Percentiles rank a stretch among this genome's conserved stretches.
These are phyloP conservation scores for Temnothorax longispinosus DNA, from an alignment of 1,140 invertebrate species.

Conservation along the genomic window DNA sequence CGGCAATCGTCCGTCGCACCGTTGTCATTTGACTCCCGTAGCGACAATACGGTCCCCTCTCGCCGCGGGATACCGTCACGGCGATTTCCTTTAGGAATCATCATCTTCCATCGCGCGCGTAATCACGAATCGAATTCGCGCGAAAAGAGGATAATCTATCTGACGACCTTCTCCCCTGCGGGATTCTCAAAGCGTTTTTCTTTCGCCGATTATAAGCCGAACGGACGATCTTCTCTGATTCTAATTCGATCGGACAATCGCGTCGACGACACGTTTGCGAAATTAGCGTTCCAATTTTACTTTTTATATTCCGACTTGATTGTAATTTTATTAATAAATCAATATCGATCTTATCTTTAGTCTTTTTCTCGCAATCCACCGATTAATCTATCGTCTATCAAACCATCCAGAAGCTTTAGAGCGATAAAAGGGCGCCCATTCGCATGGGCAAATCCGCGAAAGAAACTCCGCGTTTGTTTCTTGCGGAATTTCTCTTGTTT, in stretches of 20 bases:
- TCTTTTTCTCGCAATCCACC: background rate
- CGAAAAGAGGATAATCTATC: slow-evolving; percentile 30
- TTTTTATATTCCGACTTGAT: background rate
- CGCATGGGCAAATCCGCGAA: background rate
- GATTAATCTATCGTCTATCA: background rate
- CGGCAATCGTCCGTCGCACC: background rate
- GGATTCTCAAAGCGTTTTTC: background rate
- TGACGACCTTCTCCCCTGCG: background rate
- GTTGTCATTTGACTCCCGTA: slow-evolving; percentile 34
- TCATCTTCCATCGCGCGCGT: background rate
- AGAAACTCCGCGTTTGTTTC: background rate
- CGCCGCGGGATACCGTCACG: slow-evolving; percentile 40
- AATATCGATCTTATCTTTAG: background rate
- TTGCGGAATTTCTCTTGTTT: slow-evolving; percentile 3
- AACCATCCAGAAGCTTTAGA: background rate
- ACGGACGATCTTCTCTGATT: background rate
- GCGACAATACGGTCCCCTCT: slow-evolving; percentile 15
- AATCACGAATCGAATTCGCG: slow-evolving; percentile 17
- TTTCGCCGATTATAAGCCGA: background rate
- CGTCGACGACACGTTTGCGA: background rate
- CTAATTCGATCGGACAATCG: background rate
- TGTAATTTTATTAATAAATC: background rate
- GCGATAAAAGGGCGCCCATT: background rate
- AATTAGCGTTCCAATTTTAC: background rate
- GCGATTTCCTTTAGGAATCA: slow-evolving; percentile 32